Percentiles rank a stretch among this genome's conserved stretches.
Evolutionary conservation across 2,888 invertebrate species (phyloP).

Genomic region (Parnassius apollo): DNA sequence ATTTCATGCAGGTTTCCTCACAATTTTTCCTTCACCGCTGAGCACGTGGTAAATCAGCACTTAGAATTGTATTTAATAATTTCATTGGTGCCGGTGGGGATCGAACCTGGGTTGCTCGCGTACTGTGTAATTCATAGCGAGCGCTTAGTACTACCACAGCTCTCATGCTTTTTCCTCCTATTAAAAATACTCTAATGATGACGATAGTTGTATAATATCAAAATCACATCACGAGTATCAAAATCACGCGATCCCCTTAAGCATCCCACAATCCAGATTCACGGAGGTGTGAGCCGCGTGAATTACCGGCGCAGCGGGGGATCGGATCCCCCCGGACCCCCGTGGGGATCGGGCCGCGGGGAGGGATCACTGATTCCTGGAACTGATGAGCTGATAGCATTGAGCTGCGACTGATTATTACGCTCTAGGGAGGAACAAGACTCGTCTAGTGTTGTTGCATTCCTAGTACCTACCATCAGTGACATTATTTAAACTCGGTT

Average conservation of each 20-base stretch:
- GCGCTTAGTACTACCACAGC: too few species aligned
- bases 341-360: constrained; percentile 33
- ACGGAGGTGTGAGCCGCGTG: constrained; percentile 72
- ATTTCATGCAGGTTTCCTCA: too few species aligned
- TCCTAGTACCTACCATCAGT: neutral
- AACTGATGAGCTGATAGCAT: constrained; percentile 38
- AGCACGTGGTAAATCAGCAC: too few species aligned
- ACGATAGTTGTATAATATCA: neutral
- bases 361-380: constrained; percentile 42
- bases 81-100: too few species aligned
- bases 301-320: constrained; percentile 72
- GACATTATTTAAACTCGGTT: too few species aligned
- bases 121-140: too few species aligned
- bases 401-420: constrained; percentile 20
- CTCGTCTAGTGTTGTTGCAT: constrained; percentile 14
- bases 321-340: constrained; percentile 38
- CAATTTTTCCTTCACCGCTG: too few species aligned
- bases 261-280: constrained; percentile 41
- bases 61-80: too few species aligned
- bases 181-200: too few species aligned
- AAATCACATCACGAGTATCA: constrained; percentile 45
- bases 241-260: constrained; percentile 29
- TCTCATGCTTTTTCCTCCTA: too few species aligned
- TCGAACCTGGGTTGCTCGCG: too few species aligned
- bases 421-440: constrained; percentile 6